Evolutionary conservation across 2,888 invertebrate species (phyloP), one percentile per base, ranked within the genome.

Genomic region (Habroteleia sp.): DNA sequence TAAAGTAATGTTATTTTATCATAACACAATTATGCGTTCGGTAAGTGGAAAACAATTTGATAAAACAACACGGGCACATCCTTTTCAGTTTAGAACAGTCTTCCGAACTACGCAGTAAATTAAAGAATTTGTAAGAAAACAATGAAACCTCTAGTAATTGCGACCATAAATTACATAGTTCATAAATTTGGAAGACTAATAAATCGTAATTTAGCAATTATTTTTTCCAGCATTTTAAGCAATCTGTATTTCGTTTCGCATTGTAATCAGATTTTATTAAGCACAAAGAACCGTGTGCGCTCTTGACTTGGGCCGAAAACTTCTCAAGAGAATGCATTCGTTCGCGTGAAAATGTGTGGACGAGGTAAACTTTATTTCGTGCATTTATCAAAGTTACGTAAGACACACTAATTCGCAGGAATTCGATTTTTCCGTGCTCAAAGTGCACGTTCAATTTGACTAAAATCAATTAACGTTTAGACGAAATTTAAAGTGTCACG

Each of bases 361-460:
- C 37, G 37, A 46, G 39, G 39, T 37, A 66, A 66, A 66, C 46
- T 66, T 66, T 66, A 54, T 66, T 66, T 66, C 48, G 31, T 29
- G 46, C 66, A 56, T 66, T 66, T 66, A 66, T 66, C 66, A 66
- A 56, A 66, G 66, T 54, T 48, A 66, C 48, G 56, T 66, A 66
- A 66, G 66, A 56, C 56, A 56, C 66, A 39, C 56, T 66, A 46
- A 56, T 66, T 66, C 56, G 11, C 35, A 8, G 31, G 10, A 46
- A 66, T 56, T 66, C 56, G 20, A 66, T 56, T 66, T 66, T 66
- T 66, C 35, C 39, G 3, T 7, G 16, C 44, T 46, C 46, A 66
- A 66, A 66, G 54, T 66, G 54, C 42, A 54, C 66, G 46, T 66
- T 66, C 66, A 54, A 46, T 66, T 54, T 31, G 41, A 50, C 50